Base-by-base conservation (phyloP, 2,888 invertebrate species). In the Gonocerus acuteangulatus region DNA sequence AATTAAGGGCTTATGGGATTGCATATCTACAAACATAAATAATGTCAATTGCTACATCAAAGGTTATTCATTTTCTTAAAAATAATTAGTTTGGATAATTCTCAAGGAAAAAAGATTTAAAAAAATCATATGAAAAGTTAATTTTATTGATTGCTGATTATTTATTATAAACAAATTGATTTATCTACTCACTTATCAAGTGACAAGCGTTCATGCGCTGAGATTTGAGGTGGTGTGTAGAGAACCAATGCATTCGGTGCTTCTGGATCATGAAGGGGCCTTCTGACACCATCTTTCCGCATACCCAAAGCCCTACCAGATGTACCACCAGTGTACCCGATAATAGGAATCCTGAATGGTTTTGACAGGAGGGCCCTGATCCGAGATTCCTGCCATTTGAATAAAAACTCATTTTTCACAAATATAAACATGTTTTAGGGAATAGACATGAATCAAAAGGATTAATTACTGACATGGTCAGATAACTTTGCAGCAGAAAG, bases 261-360 rank as follows among this genome's bases (percentile, higher is more conserved):
- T 69, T 85, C 83, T 0, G 96, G 96, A 76, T 96, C 96, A 72
- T 94, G 91, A 9, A 97, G 75, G 0, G 96, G 79, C 66, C 86
- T 80, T 67, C 81, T 74, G 11, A 78, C 77, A 2, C 75, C 84
- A 74, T 68, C 81, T 74, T 79, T 79, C 70, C 77, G 78, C 69
- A 95, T 80, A 0, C 96, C 97, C 58, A 97, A 79, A 67, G 86
- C 85, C 72, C 89, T 83, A 13, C 83, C 82, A 70, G 81, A 82
- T 7, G 84, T 83, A 19, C 81, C 78, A 13, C 85, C 84, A 32
- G 85, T 80, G 76, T 95, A 96, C 71, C 94, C 91, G 1, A 89
- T 85, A 62, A 96, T 87, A 0, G 96, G 96, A 22, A 95, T 88
- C 77, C 90, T 89, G 73, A 95, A 97, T 0, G 95, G 94, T 71